Evolutionary conservation across 1,140 invertebrate genomes (phyloP), one percentile per base, ranked within the genome.

Genomic region (Cylas formicarius): DNA sequence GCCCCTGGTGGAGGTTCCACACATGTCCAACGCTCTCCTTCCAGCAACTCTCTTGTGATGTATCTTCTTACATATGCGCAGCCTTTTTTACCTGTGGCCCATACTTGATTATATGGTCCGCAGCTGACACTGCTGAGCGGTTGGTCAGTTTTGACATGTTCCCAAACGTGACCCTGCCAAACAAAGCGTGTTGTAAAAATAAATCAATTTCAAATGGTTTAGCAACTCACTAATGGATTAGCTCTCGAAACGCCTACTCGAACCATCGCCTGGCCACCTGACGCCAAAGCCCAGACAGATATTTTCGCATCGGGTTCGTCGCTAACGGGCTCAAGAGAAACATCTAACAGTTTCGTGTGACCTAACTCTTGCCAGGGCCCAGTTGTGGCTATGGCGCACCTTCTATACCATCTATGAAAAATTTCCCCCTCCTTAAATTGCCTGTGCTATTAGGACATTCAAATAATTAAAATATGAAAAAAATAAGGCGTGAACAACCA

Each of bases 291-390:
- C 85, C 90, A 91, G 2, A 88, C 77, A 42, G 63, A 65, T 52
- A 74, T 67, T 3, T 60, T 56, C 20, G 65, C 63, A 44, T 61
- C 55, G 3, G 47, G 23, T 47, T 49, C 50, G 18, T 63, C 59
- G 23, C 45, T 50, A 4, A 60, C 51, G 4, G 59, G 44, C 67
- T 83, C 81, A 60, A 90, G 61, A 2, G 86, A 86, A 22, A 91
- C 73, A 66, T 90, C 85, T 2, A 86, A 61, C 18, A 93, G 69
- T 64, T 84, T 86, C 1, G 87, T 86, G 53, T 86, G 84, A 23
- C 86, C 88, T 17, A 90, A 68, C 59, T 86, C 80, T 47, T 80
- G 71, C 90, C 90, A 95, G 0, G 91, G 91, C 0, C 90, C 90
- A 54, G 77, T 80, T n/a, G 82, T 86, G 10, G 73, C 76, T 4